Evolutionary conservation across 1,140 invertebrate species (phyloP).

Genomic region (Drosophila simulans): DNA sequence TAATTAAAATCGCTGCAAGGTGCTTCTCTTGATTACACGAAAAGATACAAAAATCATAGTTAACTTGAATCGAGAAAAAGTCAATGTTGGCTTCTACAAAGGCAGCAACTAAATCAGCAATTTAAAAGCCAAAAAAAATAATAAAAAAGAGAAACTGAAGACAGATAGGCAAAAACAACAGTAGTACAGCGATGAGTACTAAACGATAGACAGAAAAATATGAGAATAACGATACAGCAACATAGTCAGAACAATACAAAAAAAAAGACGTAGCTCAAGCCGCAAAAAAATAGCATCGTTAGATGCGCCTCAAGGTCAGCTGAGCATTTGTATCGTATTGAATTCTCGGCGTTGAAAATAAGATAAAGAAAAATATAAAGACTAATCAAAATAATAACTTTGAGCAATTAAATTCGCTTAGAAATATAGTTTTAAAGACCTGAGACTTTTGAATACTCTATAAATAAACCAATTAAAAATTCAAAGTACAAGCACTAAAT

Average conservation of each 20-base stretch:
- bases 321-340: slow-evolving; percentile 41
- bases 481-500: too few relatives aligned
- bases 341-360: slow-evolving; percentile 46
- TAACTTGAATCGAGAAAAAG: slow-evolving; percentile 7
- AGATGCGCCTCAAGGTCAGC: slow-evolving; percentile 46
- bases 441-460: not conserved
- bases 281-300: slow-evolving; percentile 38
- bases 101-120: slow-evolving; percentile 16
- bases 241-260: slow-evolving; percentile 25
- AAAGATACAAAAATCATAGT: slow-evolving; percentile 25
- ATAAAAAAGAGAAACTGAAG: slow-evolving; percentile 11
- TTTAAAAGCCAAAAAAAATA: slow-evolving; percentile 9
- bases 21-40: slow-evolving; percentile 45
- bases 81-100: slow-evolving; percentile 22
- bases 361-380: slow-evolving; percentile 40
- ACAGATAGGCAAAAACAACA: slow-evolving; percentile 6
- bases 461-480: not conserved
- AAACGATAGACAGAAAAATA: slow-evolving; percentile 23
- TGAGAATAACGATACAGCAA: slow-evolving; percentile 20
- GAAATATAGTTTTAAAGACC: not conserved
- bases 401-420: slow-evolving; percentile 31
- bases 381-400: slow-evolving; percentile 47
- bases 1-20: slow-evolving; percentile 55
- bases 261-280: slow-evolving; percentile 33
- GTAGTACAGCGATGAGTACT: slow-evolving; percentile 20